A percentile compares a stretch with the other conserved stretches of the same genome.
phyloP scores from a whole-genome alignment of 37 sponge, comb jelly and placozoan species.

The Dysidea cf. avara region DNA sequence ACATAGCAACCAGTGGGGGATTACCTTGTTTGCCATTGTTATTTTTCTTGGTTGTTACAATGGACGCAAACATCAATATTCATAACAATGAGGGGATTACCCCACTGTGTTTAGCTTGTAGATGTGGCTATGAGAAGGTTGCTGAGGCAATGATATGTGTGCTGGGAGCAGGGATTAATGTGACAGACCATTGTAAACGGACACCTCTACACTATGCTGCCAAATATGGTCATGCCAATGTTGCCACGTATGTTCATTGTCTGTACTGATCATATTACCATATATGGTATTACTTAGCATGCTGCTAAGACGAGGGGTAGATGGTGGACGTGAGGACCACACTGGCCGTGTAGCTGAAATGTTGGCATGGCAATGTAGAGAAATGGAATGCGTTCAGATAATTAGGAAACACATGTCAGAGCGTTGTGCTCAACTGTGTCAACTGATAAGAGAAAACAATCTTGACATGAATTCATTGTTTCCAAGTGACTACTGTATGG shows the following conservation, averaged over 20 bases:
- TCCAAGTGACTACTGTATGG: too few relatives aligned
- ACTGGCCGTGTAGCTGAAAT: slow-evolving; percentile 20
- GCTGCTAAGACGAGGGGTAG: slow-evolving; percentile 65
- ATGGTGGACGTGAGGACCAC: slow-evolving; percentile 52
- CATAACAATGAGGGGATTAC: slow-evolving; percentile 39
- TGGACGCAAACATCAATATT: slow-evolving; percentile 41
- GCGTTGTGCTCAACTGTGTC: too few relatives aligned
- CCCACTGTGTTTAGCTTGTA: slow-evolving; percentile 54
- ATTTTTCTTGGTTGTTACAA: slow-evolving; percentile 25
- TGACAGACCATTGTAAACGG: background rate
- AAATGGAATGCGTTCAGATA: slow-evolving; percentile 46
- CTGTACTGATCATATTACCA: too few relatives aligned
- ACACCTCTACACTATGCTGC: slow-evolving; percentile 72
- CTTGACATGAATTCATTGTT: too few relatives aligned
- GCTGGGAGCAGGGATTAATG: slow-evolving; percentile 54
- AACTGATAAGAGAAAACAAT: too few relatives aligned
- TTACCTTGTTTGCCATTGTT: slow-evolving; percentile 56
- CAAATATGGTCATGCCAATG: slow-evolving; percentile 6
- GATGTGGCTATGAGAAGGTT: slow-evolving; percentile 40
- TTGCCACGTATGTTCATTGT: too few relatives aligned
- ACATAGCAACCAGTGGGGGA: slow-evolving; percentile 55
- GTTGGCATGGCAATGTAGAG: slow-evolving; percentile 26
- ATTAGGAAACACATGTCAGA: slow-evolving; percentile 37
- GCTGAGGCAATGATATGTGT: slow-evolving; percentile 79
- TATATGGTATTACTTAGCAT: too few relatives aligned